A percentile compares a stretch with the other conserved stretches of the same genome.
Conservation (phyloP, 2,113 vertebrate species). For the Melanerpes formicivorus region DNA sequence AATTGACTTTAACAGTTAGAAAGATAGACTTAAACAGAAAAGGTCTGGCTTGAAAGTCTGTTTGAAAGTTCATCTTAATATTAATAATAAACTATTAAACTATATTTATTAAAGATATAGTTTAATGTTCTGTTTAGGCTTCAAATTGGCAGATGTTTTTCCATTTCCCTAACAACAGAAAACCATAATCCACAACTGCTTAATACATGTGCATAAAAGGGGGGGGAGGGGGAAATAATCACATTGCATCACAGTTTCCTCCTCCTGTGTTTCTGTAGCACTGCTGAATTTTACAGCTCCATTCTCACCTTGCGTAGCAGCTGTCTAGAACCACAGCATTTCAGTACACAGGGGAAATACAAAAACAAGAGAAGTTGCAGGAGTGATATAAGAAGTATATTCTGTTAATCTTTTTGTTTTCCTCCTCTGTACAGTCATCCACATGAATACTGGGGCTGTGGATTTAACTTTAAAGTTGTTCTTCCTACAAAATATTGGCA, state of each 20-base stretch:
- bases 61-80: neutral
- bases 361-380: neutral
- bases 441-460: accelerated
- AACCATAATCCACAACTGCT: neutral
- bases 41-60: neutral
- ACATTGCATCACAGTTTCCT: neutral
- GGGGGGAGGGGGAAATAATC: neutral
- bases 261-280: neutral
- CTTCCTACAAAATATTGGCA: neutral
- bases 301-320: neutral
- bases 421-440: neutral
- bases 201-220: neutral
- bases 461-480: neutral
- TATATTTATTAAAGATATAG: neutral
- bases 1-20: neutral
- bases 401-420: neutral
- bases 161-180: neutral
- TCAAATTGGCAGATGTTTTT: neutral
- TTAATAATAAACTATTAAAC: neutral
- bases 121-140: neutral
- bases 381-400: neutral
- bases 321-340: neutral
- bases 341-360: neutral
- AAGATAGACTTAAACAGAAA: neutral
- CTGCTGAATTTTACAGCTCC: neutral